These are phyloP conservation scores for Rhinoptilus africanus DNA, from an alignment of 2,113 vertebrate species.

Conservation along the genomic window DNA sequence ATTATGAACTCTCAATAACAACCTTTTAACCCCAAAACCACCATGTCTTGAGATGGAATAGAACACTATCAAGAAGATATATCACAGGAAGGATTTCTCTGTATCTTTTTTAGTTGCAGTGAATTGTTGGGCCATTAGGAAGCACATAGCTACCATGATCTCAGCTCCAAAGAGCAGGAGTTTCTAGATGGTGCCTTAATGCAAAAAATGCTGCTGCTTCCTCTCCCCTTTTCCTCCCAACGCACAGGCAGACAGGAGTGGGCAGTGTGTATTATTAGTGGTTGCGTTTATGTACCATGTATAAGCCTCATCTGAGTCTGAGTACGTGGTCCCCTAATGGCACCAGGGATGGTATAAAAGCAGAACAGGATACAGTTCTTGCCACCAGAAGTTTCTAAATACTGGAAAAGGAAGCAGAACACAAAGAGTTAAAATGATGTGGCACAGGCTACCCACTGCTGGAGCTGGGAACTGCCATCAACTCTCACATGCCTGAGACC, in stretches of 20 bases:
- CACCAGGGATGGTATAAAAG: neutral
- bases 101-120: neutral
- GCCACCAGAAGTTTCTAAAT: neutral
- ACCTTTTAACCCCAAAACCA: neutral
- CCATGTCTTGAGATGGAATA: neutral
- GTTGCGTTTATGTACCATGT: neutral
- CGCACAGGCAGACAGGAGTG: neutral
- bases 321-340: neutral
- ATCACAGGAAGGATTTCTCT: neutral
- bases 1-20: neutral
- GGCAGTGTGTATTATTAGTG: neutral
- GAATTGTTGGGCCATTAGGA: neutral
- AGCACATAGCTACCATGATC: neutral
- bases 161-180: neutral
- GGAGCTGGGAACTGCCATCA: neutral
- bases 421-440: neutral
- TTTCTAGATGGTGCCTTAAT: neutral
- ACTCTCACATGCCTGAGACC: fast-evolving
- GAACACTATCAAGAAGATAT: neutral
- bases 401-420: neutral
- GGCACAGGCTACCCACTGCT: neutral
- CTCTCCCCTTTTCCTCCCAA: neutral
- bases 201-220: neutral
- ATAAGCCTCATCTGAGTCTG: neutral
- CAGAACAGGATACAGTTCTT: neutral